Percentiles rank a stretch among this genome's conserved stretches.
Conservation (phyloP, 2,888 invertebrate species). For the Rhingia rostrata region DNA sequence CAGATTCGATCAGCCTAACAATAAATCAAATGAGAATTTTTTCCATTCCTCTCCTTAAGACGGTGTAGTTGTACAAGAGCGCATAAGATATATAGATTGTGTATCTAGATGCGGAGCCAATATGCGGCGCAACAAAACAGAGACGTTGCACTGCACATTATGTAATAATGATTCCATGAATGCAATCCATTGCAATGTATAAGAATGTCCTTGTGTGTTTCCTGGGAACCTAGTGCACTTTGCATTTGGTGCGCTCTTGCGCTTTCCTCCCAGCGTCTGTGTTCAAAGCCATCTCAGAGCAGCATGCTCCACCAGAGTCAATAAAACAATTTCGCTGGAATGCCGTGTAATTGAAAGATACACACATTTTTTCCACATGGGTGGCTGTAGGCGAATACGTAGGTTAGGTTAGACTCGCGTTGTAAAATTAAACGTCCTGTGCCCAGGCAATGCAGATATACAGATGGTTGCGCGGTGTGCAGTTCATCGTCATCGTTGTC, state of each 20-base stretch:
- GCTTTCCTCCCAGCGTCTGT: conserved; percentile 24
- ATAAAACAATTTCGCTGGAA: conserved; percentile 61
- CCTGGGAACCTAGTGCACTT: conserved; percentile 70
- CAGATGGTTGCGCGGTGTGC: conserved; percentile 14
- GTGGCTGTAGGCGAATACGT: conserved; percentile 50
- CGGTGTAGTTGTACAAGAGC: conserved; percentile 3
- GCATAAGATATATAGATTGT: neutral
- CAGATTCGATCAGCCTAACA: conserved; percentile 70
- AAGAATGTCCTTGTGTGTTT: conserved; percentile 67
- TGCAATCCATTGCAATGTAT: conserved; percentile 3
- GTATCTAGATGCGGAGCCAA: neutral
- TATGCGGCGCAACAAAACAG: conserved; percentile 12
- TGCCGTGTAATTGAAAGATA: conserved; percentile 71
- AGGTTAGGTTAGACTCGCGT: neutral
- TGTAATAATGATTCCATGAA: conserved; percentile 59
- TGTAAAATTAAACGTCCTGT: conserved; percentile 50
- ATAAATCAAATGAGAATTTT: conserved; percentile 67
- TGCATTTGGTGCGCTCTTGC: conserved; percentile 36
- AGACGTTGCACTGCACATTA: conserved; percentile 31
- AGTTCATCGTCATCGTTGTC: neutral
- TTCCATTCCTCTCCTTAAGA: conserved; percentile 8
- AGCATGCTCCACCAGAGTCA: conserved; percentile 35
- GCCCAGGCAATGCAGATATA: conserved; percentile 12
- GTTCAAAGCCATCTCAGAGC: conserved; percentile 9
- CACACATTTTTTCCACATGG: conserved; percentile 53